Evolutionary conservation across 2,113 vertebrate species (phyloP).

Genomic region (Oncorhynchus tshawytscha): DNA sequence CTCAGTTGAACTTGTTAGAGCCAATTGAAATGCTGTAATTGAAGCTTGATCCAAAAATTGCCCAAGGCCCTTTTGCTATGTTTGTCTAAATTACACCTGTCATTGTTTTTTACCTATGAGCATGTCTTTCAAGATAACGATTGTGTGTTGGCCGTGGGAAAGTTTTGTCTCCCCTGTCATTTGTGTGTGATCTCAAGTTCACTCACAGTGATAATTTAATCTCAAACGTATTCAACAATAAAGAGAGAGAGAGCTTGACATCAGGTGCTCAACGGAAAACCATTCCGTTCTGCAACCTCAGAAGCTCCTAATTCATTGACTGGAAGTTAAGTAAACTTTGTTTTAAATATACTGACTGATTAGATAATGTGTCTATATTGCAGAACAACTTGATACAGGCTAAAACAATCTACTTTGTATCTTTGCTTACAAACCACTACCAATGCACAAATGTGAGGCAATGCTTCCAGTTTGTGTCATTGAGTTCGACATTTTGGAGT

Average conservation of each 20-base stretch:
- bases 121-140: conserved; percentile 49
- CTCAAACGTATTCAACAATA: background rate
- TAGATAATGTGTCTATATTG: background rate
- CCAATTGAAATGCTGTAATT: conserved; percentile 67
- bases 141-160: conserved; percentile 41
- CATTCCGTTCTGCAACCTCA: too few relatives aligned
- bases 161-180: conserved; percentile 27
- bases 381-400: background rate
- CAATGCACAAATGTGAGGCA: background rate
- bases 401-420: too few relatives aligned
- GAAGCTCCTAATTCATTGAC: too few relatives aligned
- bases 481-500: too few relatives aligned
- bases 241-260: too few relatives aligned
- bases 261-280: too few relatives aligned
- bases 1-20: conserved; percentile 69
- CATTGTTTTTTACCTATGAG: conserved; percentile 67
- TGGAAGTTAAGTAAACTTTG: too few relatives aligned
- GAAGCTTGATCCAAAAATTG: conserved; percentile 58
- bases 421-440: background rate
- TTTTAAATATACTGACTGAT: background rate
- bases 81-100: conserved; percentile 73
- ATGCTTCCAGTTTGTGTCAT: background rate
- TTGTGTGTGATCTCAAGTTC: conserved; percentile 26
- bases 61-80: conserved; percentile 49
- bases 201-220: background rate